These are phyloP conservation scores for Drosophila antonietae DNA, from an alignment of 2,888 invertebrate species.

Conservation along the genomic window DNA sequence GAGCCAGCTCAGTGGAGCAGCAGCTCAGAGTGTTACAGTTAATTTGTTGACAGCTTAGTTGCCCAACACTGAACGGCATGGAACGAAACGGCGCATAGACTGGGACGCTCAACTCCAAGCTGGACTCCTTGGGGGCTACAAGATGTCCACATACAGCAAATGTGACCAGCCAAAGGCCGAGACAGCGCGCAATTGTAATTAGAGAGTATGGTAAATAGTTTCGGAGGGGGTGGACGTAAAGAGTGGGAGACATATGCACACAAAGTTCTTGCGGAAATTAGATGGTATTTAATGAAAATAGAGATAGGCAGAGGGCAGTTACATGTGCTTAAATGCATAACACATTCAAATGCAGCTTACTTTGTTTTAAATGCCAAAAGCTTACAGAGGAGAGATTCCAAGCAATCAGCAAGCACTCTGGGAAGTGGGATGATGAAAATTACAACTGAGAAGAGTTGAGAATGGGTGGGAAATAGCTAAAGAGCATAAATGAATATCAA, in stretches of 20 bases:
- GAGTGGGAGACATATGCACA: background rate
- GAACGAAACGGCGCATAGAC: conserved; percentile 1
- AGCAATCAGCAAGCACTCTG: too few relatives aligned
- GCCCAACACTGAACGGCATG: conserved; percentile 34
- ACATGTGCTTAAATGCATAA: background rate
- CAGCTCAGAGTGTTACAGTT: conserved; percentile 67
- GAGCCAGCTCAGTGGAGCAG: conserved; percentile 20
- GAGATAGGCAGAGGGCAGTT: conserved; percentile 16
- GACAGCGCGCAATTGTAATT: conserved; percentile 67
- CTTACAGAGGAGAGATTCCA: background rate
- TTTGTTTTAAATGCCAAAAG: background rate
- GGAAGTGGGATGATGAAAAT: background rate
- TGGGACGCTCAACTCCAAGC: background rate
- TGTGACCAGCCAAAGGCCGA: conserved; percentile 42
- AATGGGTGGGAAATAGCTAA: background rate
- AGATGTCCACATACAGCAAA: conserved; percentile 50
- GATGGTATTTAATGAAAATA: conserved; percentile 41
- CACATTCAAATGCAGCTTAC: background rate
- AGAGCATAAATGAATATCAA: background rate
- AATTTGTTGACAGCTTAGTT: conserved; percentile 78
- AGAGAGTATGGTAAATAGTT: conserved; percentile 57
- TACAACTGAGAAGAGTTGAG: background rate
- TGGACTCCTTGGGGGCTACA: conserved; percentile 64
- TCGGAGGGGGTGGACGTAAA: background rate
- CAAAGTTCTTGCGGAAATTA: conserved; percentile 43